A percentile compares a stretch with the other conserved stretches of the same genome.
phyloP scores from a whole-genome alignment of 2,113 vertebrate genomes.

The Cisticola juncidis region DNA sequence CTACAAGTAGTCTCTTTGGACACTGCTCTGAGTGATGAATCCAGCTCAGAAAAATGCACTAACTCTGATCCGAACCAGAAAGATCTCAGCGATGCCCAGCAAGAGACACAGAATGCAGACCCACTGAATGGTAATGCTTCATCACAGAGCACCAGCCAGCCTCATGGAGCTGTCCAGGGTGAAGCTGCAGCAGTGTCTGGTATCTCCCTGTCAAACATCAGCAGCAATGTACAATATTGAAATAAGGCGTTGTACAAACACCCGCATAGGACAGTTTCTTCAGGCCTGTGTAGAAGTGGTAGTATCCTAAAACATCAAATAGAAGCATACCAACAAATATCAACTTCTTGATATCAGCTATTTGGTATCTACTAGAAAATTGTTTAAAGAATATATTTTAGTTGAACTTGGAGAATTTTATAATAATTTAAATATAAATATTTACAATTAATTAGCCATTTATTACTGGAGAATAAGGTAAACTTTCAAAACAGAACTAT shows the following conservation, averaged over 20 bases:
- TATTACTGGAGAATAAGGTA: background rate
- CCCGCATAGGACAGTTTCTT: background rate
- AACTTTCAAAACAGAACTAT: background rate
- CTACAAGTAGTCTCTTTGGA: conserved; percentile 47
- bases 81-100: conserved; percentile 11
- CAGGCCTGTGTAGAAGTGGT: background rate
- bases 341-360: background rate
- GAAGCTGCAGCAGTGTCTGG: conserved; percentile 5
- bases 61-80: conserved; percentile 24
- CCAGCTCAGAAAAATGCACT: conserved; percentile 13
- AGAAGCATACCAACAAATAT: background rate
- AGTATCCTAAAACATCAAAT: background rate
- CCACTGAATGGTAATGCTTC: conserved; percentile 28
- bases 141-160: conserved; percentile 8
- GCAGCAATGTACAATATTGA: background rate
- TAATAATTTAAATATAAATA: background rate
- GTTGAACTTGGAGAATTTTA: background rate
- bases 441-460: background rate
- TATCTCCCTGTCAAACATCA: background rate
- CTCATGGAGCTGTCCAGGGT: background rate
- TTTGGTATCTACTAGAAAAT: background rate
- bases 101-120: conserved; percentile 22
- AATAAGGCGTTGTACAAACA: background rate
- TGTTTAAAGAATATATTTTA: background rate
- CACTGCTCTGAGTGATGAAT: conserved; percentile 27